phyloP scores from a whole-genome alignment of 92 coral and sea anemone genomes.

The Pocillopora grandis region DNA sequence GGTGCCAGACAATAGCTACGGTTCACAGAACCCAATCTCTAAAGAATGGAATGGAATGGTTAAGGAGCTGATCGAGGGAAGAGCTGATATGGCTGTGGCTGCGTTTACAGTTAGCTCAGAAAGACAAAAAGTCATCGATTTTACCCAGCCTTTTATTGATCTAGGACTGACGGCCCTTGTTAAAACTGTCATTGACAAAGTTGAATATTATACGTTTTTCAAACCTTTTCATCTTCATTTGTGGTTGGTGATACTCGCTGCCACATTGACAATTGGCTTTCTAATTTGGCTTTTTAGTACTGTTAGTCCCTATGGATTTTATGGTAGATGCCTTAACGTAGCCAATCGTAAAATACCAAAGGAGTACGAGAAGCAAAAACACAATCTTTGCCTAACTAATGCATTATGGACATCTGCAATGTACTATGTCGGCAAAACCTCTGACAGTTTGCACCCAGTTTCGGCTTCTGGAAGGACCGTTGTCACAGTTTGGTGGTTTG shows the following conservation, averaged over 20 bases:
- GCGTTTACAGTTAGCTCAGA: constrained; percentile 87
- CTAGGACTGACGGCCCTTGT: constrained; percentile 77
- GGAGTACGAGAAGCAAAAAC: constrained; percentile 66
- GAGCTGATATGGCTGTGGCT: constrained; percentile 82
- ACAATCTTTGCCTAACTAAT: constrained; percentile 67
- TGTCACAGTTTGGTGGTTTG: constrained; percentile 90
- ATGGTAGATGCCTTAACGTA: constrained; percentile 85
- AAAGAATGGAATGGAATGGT: constrained; percentile 97
- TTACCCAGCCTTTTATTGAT: constrained; percentile 82
- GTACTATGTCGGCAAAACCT: constrained; percentile 85
- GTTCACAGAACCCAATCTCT: constrained; percentile 61
- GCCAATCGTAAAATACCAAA: constrained; percentile 62
- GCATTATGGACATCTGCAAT: constrained; percentile 75
- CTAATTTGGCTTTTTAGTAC: constrained; percentile 84
- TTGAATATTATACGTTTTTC: constrained; percentile 65
- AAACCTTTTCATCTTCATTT: constrained; percentile 71
- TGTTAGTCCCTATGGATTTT: constrained; percentile 88
- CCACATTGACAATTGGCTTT: constrained; percentile 68
- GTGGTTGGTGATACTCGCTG: constrained; percentile 71
- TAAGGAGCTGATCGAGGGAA: constrained; percentile 67
- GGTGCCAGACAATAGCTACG: constrained; percentile 75
- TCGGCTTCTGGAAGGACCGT: constrained; percentile 81
- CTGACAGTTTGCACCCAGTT: constrained; percentile 80
- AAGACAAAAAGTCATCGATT: constrained; percentile 79
- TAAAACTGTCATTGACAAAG: constrained; percentile 49